A percentile compares a stretch with the other conserved stretches of the same genome.
Conservation (phyloP, 2,888 invertebrate genomes). For the Dynastes maya region DNA sequence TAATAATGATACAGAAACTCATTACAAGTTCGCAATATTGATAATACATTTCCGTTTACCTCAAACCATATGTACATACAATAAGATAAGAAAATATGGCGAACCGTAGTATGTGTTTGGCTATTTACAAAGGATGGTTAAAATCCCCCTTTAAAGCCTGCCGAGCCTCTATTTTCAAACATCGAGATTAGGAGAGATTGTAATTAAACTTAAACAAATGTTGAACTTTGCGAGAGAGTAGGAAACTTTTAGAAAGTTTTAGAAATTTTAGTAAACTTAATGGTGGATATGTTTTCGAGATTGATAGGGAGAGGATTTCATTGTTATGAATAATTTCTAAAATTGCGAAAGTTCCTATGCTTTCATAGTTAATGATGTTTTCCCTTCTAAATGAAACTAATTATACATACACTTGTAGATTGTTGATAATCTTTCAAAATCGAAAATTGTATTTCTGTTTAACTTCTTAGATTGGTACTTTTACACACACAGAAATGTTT, state of each 20-base stretch:
- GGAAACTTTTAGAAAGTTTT: constrained; percentile 24
- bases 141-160: constrained; percentile 17
- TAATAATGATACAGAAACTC: too few species aligned
- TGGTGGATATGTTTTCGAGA: background rate
- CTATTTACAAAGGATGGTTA: constrained; percentile 28
- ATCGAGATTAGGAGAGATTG: constrained; percentile 17
- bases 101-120: background rate
- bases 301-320: background rate
- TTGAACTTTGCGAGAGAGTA: constrained; percentile 18
- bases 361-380: background rate
- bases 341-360: background rate
- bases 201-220: constrained; percentile 38
- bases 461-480: too few species aligned
- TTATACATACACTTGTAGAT: too few species aligned
- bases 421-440: too few species aligned
- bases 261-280: constrained; percentile 11
- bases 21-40: too few species aligned
- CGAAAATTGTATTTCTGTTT: too few species aligned
- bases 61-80: too few species aligned
- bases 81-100: background rate
- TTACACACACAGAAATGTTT: too few species aligned
- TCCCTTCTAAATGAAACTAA: background rate
- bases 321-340: background rate
- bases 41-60: too few species aligned
- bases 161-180: constrained; percentile 26